Evolutionary conservation across 2,797 vertebrate species (phyloP).

Genomic region (Oreortyx pictus): DNA sequence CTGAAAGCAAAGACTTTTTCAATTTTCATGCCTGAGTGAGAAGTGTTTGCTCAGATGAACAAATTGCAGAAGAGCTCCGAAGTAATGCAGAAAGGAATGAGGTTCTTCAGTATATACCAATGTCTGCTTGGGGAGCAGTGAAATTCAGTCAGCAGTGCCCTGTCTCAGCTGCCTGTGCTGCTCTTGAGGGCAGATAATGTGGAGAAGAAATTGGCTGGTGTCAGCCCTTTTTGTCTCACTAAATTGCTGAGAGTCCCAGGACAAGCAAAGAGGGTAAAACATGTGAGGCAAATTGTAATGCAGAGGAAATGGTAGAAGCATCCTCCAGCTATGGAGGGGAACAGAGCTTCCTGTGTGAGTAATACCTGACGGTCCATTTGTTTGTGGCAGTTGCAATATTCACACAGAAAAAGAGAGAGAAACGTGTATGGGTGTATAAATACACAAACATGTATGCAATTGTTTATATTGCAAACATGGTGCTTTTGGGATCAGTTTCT

Average conservation of each 20-base stretch:
- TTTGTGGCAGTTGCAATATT: neutral
- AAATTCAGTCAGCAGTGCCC: neutral
- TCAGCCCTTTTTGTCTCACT: slow-evolving; percentile 24
- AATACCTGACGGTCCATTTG: neutral
- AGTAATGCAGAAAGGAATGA: neutral
- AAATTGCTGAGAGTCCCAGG: neutral
- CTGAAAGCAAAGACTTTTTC: neutral
- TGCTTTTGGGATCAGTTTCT: neutral
- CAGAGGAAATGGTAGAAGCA: neutral
- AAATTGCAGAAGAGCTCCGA: slow-evolving; percentile 6
- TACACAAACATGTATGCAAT: neutral
- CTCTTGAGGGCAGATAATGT: neutral
- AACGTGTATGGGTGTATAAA: neutral
- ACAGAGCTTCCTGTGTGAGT: fast-evolving
- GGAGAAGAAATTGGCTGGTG: neutral
- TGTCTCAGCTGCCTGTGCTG: neutral
- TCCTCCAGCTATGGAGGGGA: neutral
- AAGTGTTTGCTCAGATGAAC: neutral
- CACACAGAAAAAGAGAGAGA: neutral
- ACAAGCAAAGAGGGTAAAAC: neutral
- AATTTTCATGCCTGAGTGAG: neutral
- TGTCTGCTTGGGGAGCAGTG: slow-evolving; percentile 16
- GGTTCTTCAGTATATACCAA: neutral
- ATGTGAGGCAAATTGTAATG: neutral
- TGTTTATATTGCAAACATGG: neutral